phyloP scores from a whole-genome alignment of 1,140 invertebrate species.

The Microplitis demolitor region DNA sequence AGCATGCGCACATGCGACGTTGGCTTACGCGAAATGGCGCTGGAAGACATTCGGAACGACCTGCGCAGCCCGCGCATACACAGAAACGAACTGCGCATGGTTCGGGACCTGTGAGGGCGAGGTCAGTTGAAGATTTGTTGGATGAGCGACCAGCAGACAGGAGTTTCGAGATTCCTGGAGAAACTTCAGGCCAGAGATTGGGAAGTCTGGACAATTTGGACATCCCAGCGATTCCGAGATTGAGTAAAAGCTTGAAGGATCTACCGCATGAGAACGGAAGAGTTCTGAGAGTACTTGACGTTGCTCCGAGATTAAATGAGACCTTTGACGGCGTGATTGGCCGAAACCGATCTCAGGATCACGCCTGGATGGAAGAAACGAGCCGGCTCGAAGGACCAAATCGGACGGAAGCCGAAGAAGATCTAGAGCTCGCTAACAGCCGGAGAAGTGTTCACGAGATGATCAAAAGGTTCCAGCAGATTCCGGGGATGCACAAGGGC shows the following conservation, averaged over 20 bases:
- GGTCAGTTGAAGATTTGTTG: conserved; percentile 51
- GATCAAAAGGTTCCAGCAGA: conserved; percentile 53
- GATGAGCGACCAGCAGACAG: conserved; percentile 54
- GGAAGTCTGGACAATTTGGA: conserved; percentile 66
- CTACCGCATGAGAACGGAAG: conserved; percentile 38
- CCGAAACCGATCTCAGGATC: conserved; percentile 38
- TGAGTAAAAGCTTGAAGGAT: conserved; percentile 48
- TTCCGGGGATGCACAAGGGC: conserved; percentile 48
- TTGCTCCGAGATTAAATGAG: conserved; percentile 44
- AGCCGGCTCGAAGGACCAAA: neutral
- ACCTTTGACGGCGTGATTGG: conserved; percentile 48
- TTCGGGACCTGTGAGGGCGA: conserved; percentile 37
- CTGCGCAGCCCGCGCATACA: conserved; percentile 36
- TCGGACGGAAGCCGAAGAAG: neutral
- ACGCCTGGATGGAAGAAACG: neutral
- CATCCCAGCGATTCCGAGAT: conserved; percentile 57
- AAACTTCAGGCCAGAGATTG: conserved; percentile 39
- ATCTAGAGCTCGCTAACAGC: conserved; percentile 30
- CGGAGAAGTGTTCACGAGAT: conserved; percentile 53
- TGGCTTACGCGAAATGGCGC: conserved; percentile 68
- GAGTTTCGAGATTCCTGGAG: conserved; percentile 45
- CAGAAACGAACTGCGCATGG: neutral
- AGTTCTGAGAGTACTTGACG: conserved; percentile 36
- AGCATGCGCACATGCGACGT: conserved; percentile 71
- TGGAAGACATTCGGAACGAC: conserved; percentile 66